Percentiles rank a stretch among this genome's conserved stretches.
These are phyloP conservation scores for Eutolmus rufibarbis DNA, from an alignment of 2,888 invertebrate genomes.

Conservation along the genomic window DNA sequence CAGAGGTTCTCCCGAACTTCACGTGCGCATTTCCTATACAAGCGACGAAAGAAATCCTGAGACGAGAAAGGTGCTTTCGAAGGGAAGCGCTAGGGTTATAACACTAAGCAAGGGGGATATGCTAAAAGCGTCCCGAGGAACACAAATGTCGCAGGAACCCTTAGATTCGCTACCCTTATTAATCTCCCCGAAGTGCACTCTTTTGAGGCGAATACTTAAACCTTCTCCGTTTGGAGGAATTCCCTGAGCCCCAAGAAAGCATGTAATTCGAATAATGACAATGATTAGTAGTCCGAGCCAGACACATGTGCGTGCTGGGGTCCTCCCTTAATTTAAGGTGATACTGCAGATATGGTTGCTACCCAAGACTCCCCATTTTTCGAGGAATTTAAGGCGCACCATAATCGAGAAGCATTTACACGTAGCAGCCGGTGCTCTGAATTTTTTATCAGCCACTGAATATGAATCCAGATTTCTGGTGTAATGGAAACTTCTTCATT, in stretches of 20 bases:
- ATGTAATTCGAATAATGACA: slow-evolving; percentile 42
- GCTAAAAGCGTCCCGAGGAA: neutral
- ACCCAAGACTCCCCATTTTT: neutral
- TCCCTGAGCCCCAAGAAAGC: slow-evolving; percentile 2
- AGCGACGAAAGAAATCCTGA: neutral
- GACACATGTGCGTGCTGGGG: slow-evolving; percentile 38
- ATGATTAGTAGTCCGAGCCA: slow-evolving; percentile 45
- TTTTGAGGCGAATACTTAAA: neutral
- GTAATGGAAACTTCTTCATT: neutral
- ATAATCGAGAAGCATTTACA: slow-evolving; percentile 2
- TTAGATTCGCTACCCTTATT: neutral
- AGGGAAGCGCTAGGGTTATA: neutral
- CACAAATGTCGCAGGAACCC: slow-evolving; percentile 13
- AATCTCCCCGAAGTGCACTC: slow-evolving; percentile 20
- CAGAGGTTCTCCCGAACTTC: slow-evolving; percentile 42
- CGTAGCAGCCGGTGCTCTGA: neutral
- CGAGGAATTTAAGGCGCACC: neutral
- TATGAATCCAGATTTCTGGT: neutral
- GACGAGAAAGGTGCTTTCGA: neutral
- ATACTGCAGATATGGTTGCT: neutral
- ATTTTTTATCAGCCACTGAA: slow-evolving; percentile 1
- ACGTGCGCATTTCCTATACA: slow-evolving; percentile 30
- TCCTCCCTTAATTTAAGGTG: slow-evolving; percentile 24
- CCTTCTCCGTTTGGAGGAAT: neutral
- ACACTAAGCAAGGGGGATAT: neutral